Base-by-base conservation (phyloP, 2,888 invertebrate genomes). In the Spisula subtruncata region DNA sequence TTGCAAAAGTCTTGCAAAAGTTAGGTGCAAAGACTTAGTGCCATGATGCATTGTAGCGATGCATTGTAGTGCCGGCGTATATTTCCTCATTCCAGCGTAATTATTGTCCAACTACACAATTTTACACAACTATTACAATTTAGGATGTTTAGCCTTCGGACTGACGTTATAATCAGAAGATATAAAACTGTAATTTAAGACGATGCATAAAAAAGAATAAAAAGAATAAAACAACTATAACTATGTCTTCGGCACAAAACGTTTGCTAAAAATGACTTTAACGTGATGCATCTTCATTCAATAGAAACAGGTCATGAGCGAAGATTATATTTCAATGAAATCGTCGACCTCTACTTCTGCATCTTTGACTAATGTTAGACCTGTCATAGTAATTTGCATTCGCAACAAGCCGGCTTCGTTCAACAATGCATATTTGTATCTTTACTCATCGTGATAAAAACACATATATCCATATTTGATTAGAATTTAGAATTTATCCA, bases 401-500 rank as follows among this genome's bases (percentile, higher is more conserved):
- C 87, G 79, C 35, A 79, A 54, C 41, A 80, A 25, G n/a, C 46
- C 16, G 18, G n/a, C 32, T 80, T 32, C 85, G 80, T 80, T 80
- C 85, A n/a, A 41, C 79, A 20, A 81, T 75, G 90, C 90, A 90
- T 87, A 85, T 71, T 83, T 85, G 46, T 5, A 83, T 82, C 85
- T 90, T 90, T 90, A 90, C 90, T 90, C 90, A 90, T 90, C 75
- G 54, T 16, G 32, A 35, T 32, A 35, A 35, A 71, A 75, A 83
- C 84, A 81, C 75, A 88, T 83, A 81, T 86, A 85, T 87, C 90
- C 60, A 89, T 88, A 86, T 90, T 88, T 88, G 90, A 90, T 90
- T 87, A 88, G 89, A 88, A 90, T 90, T 90, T 87, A 88, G 89
- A 88, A 90, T 90, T 89, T 88, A 89, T 90, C 88, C 82, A n/a